These are phyloP conservation scores for Agrotis exclamationis DNA, from an alignment of 2,888 invertebrate species.

Conservation along the genomic window DNA sequence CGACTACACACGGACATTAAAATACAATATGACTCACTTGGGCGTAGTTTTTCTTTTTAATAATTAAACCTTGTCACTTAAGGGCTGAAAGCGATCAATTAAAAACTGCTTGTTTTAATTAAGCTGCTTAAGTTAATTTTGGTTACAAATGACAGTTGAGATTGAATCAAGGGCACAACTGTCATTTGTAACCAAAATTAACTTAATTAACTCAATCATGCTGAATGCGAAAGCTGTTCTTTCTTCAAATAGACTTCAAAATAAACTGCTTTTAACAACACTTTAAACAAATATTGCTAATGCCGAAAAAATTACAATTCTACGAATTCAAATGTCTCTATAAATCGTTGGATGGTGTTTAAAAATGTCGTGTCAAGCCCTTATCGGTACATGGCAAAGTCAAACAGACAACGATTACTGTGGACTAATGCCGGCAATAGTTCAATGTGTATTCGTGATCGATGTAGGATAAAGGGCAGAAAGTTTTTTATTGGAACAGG, in stretches of 20 bases:
- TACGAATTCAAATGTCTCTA: slow-evolving; percentile 50
- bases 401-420: slow-evolving; percentile 52
- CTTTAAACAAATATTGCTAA: slow-evolving; percentile 15
- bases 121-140: too few relatives aligned
- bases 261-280: slow-evolving; percentile 3
- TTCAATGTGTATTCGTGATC: slow-evolving; percentile 57
- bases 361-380: slow-evolving; percentile 40
- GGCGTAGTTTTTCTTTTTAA: slow-evolving; percentile 12
- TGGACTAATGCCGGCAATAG: slow-evolving; percentile 49
- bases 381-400: slow-evolving; percentile 45
- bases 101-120: slow-evolving; percentile 23
- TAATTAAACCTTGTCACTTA: slow-evolving; percentile 19
- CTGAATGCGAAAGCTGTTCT: slow-evolving; percentile 1
- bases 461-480: slow-evolving; percentile 55
- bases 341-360: slow-evolving; percentile 47
- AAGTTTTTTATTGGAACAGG: slow-evolving; percentile 57
- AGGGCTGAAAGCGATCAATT: slow-evolving; percentile 37
- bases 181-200: slow-evolving; percentile 14
- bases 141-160: too few relatives aligned
- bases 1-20: slow-evolving; percentile 47
- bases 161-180: slow-evolving; percentile 18
- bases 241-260: slow-evolving; percentile 4
- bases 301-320: slow-evolving; percentile 34
- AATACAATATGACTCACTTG: slow-evolving; percentile 53
- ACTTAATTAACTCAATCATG: neutral